Evolutionary conservation across 2,888 invertebrate genomes (phyloP).

Genomic region (Hetaerina titia): DNA sequence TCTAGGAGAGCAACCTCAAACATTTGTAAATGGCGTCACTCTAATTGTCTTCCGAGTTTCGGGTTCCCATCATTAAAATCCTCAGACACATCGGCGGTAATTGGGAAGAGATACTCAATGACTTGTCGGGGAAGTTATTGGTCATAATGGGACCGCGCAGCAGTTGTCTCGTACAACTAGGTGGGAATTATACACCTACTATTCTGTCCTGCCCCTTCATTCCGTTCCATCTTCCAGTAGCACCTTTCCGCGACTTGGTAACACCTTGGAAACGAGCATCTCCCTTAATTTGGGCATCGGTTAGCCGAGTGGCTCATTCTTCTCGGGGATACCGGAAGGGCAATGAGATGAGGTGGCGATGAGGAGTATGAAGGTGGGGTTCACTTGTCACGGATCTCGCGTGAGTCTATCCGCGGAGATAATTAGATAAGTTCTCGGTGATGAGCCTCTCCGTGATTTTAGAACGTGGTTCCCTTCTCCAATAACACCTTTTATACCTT

Average conservation of each 20-base stretch:
- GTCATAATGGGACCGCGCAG: neutral
- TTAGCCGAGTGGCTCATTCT: neutral
- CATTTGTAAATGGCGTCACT: neutral
- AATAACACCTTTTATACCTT: neutral
- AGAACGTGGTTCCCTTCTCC: neutral
- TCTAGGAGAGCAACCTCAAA: neutral
- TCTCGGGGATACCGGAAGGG: neutral
- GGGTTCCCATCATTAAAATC: neutral
- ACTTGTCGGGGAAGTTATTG: conserved; percentile 8
- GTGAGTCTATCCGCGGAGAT: neutral
- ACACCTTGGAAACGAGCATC: neutral
- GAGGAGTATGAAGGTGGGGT: neutral
- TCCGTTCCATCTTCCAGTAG: neutral
- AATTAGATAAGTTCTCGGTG: conserved; percentile 7
- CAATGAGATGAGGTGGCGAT: neutral
- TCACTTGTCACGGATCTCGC: neutral
- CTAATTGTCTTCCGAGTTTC: neutral
- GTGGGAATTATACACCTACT: neutral
- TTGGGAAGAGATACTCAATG: neutral
- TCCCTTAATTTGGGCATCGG: conserved; percentile 1
- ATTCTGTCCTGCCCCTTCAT: neutral
- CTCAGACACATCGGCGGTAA: neutral
- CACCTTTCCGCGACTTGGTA: neutral
- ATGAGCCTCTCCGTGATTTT: neutral
- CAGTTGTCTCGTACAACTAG: neutral